These are phyloP conservation scores for Siniperca scherzeri DNA, from an alignment of 2,797 vertebrate genomes.

Conservation along the genomic window DNA sequence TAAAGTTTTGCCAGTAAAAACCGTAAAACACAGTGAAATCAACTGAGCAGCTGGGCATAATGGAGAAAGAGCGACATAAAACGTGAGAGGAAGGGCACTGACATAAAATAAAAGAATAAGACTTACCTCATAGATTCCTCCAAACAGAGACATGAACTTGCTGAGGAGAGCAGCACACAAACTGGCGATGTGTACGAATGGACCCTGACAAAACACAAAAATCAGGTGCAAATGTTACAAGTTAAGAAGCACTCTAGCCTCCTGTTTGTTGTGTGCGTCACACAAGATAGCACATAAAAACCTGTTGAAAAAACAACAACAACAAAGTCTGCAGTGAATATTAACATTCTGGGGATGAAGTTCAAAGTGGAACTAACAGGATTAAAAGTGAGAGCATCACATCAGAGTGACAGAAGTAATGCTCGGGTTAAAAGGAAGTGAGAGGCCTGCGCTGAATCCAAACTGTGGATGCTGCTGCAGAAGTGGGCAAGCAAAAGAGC, in stretches of 20 bases:
- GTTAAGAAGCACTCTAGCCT: neutral
- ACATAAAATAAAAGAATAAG: neutral
- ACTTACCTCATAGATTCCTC: slow-evolving; percentile 95
- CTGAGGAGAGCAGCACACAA: slow-evolving; percentile 95
- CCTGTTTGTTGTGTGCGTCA: slow-evolving; percentile 12
- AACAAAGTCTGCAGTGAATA: slow-evolving; percentile 26
- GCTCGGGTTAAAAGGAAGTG: slow-evolving; percentile 39
- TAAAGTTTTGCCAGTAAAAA: neutral
- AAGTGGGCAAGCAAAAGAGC: neutral
- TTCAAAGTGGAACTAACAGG: slow-evolving; percentile 55
- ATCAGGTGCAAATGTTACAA: slow-evolving; percentile 3
- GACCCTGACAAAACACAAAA: slow-evolving; percentile 85
- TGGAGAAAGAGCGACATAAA: neutral
- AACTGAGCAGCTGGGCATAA: neutral
- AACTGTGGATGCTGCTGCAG: slow-evolving; percentile 41
- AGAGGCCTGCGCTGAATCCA: slow-evolving; percentile 42
- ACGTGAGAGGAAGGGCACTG: neutral
- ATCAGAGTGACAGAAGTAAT: slow-evolving; percentile 34
- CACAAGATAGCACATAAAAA: neutral
- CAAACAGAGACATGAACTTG: slow-evolving; percentile 97
- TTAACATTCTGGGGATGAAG: slow-evolving; percentile 48
- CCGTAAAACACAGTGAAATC: neutral
- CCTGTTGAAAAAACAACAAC: slow-evolving; percentile 26
- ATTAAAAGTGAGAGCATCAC: slow-evolving; percentile 61
- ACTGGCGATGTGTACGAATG: slow-evolving; percentile 97